phyloP scores from a whole-genome alignment of 2,113 vertebrate species.

The Scolopax mira region DNA sequence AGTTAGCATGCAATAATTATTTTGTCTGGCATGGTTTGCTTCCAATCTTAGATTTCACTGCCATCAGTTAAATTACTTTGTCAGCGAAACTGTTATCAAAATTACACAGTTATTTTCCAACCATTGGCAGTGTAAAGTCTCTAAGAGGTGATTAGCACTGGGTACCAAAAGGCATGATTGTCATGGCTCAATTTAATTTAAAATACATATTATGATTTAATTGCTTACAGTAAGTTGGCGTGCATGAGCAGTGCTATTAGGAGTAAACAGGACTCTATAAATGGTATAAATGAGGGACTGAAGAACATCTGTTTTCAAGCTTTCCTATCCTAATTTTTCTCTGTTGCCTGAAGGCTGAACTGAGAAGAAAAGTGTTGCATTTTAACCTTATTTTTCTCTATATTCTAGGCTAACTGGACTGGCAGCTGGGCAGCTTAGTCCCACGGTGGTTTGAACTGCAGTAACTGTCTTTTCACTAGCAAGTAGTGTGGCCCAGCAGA shows the following conservation, averaged over 20 bases:
- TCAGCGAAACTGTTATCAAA: conserved; percentile 24
- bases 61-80: conserved; percentile 7
- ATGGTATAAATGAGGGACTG: not conserved
- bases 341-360: not conserved
- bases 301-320: conserved; percentile 32
- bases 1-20: not conserved
- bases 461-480: not conserved
- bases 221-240: not conserved
- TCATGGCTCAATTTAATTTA: not conserved
- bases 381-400: not conserved
- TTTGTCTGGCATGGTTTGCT: conserved; percentile 10
- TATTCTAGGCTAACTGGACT: not conserved
- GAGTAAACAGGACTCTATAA: conserved; percentile 11
- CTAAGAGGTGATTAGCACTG: not conserved
- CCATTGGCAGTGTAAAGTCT: not conserved
- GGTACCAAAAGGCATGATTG: not conserved
- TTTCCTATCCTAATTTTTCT: not conserved
- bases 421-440: not conserved
- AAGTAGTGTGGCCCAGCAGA: not conserved
- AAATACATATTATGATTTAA: conserved; percentile 8
- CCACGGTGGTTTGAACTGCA: not conserved
- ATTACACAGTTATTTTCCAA: not conserved
- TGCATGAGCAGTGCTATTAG: not conserved
- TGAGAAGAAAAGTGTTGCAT: not conserved
- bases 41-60: conserved; percentile 41